Evolutionary conservation across 1,140 invertebrate genomes (phyloP), one percentile per base, ranked within the genome.

Genomic region (Aporrectodea caliginosa): DNA sequence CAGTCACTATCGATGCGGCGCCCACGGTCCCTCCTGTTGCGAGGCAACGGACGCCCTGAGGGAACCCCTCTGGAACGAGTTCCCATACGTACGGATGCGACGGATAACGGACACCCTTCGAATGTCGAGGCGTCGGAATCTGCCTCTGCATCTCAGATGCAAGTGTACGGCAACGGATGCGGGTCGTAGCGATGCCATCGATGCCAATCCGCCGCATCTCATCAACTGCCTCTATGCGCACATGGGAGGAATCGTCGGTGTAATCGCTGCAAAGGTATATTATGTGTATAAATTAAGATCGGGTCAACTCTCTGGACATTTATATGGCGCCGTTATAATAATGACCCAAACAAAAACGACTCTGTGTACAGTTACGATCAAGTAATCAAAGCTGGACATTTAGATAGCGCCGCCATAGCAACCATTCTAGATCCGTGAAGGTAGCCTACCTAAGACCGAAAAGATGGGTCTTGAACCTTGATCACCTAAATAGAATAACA

Each of bases 201-300:
- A 22, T 22, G 75, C 22, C 16, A 32, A 76, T 29, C n/a, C 69
- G 2, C 78, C 78, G 1, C 78, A 79, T 32, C 78, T 79, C 27
- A 35, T 79, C 71, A 79, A 79, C 71, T 35, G 35, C 31, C 73
- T 79, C 78, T 35, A 73, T 2, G 69, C 69, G n/a, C 78, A 79
- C 71, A 27, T 72, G n/a, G 70, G 78, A 0, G 16, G 35, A 27
- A 73, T 79, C 33, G 58, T 73, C 78, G 35, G 70, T 35, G 0
- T 79, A 16, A 71, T 70, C 22, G n/a, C n/a, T n/a, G n/a, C n/a
- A n/a, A n/a, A n/a, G n/a, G n/a, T n/a, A n/a, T n/a, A n/a, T n/a
- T n/a, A n/a, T n/a, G n/a, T n/a, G n/a, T n/a, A n/a, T n/a, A n/a
- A n/a, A n/a, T n/a, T n/a, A n/a, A n/a, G n/a, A n/a, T n/a, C n/a